Evolutionary conservation across 2,888 invertebrate species (phyloP).

Genomic region (Dicycla oo): DNA sequence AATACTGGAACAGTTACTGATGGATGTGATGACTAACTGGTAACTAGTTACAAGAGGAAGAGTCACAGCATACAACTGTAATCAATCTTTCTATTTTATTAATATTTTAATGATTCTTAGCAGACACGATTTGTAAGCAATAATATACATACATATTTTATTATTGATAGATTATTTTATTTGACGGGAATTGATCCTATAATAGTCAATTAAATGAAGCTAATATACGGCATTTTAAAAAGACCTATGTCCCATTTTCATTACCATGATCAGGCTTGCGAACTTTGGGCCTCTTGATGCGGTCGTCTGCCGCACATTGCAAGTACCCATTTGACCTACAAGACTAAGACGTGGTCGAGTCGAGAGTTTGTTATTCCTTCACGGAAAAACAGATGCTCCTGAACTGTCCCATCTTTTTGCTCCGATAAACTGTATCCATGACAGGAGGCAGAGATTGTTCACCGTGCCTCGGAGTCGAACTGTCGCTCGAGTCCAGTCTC

Average conservation of each 20-base stretch:
- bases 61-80: slow-evolving; percentile 36
- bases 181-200: too few relatives aligned
- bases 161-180: background rate
- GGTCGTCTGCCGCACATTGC: background rate
- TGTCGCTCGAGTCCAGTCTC: too few relatives aligned
- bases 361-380: background rate
- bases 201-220: background rate
- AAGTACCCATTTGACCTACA: background rate
- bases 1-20: slow-evolving; percentile 53
- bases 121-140: slow-evolving; percentile 30
- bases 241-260: too few relatives aligned
- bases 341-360: too few relatives aligned
- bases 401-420: too few relatives aligned
- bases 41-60: slow-evolving; percentile 16
- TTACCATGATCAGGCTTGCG: background rate
- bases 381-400: too few relatives aligned
- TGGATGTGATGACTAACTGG: slow-evolving; percentile 53
- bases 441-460: too few relatives aligned
- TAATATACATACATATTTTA: slow-evolving; percentile 28
- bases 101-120: slow-evolving; percentile 23
- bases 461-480: too few relatives aligned
- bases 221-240: background rate
- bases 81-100: slow-evolving; percentile 42
- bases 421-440: too few relatives aligned
- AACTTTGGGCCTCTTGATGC: background rate